Conservation (phyloP, 2,888 invertebrate genomes). For the Hylaea fasciaria region DNA sequence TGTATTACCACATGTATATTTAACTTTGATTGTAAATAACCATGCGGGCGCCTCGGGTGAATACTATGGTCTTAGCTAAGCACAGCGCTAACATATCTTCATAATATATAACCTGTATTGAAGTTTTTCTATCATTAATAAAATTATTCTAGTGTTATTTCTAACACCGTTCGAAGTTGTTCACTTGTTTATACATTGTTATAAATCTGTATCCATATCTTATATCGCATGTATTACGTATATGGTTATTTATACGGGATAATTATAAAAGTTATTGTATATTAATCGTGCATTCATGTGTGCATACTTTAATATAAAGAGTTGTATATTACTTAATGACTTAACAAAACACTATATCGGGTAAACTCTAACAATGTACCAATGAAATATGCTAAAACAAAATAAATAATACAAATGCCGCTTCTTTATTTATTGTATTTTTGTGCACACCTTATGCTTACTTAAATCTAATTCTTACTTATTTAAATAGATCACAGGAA, state of each 20-base stretch:
- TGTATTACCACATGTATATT: constrained; percentile 62
- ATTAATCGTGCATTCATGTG: constrained; percentile 79
- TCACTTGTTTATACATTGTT: constrained; percentile 84
- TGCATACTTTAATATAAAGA: constrained; percentile 80
- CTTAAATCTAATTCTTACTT: not conserved
- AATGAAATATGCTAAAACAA: constrained; percentile 81
- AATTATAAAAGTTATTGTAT: constrained; percentile 58
- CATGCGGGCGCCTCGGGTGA: constrained; percentile 65
- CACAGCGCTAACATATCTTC: constrained; percentile 81
- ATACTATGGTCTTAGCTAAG: constrained; percentile 71
- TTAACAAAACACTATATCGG: constrained; percentile 71
- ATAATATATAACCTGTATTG: constrained; percentile 69
- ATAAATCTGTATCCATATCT: constrained; percentile 69
- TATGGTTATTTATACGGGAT: constrained; percentile 78
- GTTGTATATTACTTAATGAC: constrained; percentile 79
- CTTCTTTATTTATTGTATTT: constrained; percentile 82
- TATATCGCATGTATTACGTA: constrained; percentile 78
- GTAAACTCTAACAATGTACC: constrained; percentile 83
- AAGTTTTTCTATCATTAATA: constrained; percentile 79
- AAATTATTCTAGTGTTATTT: constrained; percentile 78
- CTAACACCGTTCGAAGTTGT: constrained; percentile 81
- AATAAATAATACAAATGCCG: constrained; percentile 84
- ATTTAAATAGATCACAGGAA: constrained; percentile 13
- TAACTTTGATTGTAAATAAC: constrained; percentile 69
- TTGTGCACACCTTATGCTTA: constrained; percentile 39